Percentiles rank a stretch among this genome's conserved stretches.
phyloP scores from a whole-genome alignment of 2,888 invertebrate species.

The Meiosimyza platycephala region DNA sequence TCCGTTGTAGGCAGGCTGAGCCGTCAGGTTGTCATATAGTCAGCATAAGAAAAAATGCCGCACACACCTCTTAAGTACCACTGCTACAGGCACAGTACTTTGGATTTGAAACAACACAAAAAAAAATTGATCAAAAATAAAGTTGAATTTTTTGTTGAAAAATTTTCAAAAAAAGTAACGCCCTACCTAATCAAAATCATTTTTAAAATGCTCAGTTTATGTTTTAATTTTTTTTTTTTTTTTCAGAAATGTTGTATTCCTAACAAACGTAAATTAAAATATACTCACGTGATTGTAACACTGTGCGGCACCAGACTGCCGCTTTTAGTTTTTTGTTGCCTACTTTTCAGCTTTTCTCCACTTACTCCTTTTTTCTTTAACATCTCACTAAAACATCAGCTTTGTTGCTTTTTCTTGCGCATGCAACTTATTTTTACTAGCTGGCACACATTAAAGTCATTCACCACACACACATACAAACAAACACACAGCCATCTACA shows the following conservation, averaged over 20 bases:
- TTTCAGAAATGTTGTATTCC: background rate
- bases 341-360: conserved; percentile 8
- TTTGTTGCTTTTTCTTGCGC: background rate
- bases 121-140: too few relatives aligned
- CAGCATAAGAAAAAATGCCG: background rate
- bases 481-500: conserved; percentile 28
- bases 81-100: too few relatives aligned
- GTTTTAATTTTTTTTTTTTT: too few relatives aligned
- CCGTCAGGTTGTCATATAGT: background rate
- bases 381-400: conserved; percentile 27
- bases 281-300: background rate
- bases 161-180: too few relatives aligned
- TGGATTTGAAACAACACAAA: too few relatives aligned
- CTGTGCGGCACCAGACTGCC: background rate
- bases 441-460: conserved; percentile 44
- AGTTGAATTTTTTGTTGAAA: too few relatives aligned
- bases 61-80: conserved; percentile 1
- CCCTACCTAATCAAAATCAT: too few relatives aligned
- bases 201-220: too few relatives aligned
- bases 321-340: conserved; percentile 4
- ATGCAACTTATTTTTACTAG: conserved; percentile 17
- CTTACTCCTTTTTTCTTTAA: conserved; percentile 22
- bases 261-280: background rate
- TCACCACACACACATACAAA: conserved; percentile 28
- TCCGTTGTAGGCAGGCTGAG: conserved; percentile 9